Evolutionary conservation across 2,888 invertebrate genomes (phyloP).

Genomic region (Pterostichus niger): DNA sequence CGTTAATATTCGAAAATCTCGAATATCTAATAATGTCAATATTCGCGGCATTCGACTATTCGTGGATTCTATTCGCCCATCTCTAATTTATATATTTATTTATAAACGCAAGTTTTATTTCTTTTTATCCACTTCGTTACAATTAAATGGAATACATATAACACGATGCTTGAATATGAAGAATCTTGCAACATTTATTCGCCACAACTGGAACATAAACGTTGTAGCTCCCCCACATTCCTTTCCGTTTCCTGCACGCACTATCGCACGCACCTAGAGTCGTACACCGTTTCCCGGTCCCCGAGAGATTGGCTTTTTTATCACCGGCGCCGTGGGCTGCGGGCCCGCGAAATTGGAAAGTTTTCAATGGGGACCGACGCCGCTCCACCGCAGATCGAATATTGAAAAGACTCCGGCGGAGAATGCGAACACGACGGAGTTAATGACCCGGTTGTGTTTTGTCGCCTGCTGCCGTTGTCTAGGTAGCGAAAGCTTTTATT

Average conservation of each 20-base stretch:
- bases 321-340: background rate
- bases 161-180: too few species aligned
- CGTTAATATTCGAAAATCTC: too few species aligned
- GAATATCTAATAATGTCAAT: too few species aligned
- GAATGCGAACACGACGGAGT: conserved; percentile 52
- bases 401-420: conserved; percentile 50
- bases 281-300: conserved; percentile 1
- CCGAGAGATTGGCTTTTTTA: conserved; percentile 43
- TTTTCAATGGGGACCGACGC: conserved; percentile 34
- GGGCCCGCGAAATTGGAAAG: conserved; percentile 44
- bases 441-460: conserved; percentile 58
- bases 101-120: too few species aligned
- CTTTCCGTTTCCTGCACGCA: background rate
- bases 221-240: too few species aligned
- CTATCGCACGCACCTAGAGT: conserved; percentile 13
- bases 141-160: too few species aligned
- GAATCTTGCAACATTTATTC: background rate
- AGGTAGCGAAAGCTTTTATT: too few species aligned
- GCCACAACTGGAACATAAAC: too few species aligned
- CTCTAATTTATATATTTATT: too few species aligned
- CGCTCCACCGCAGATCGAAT: conserved; percentile 28
- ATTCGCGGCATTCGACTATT: too few species aligned
- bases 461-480: background rate
- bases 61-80: too few species aligned
- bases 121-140: too few species aligned